Conservation (phyloP, 2,797 vertebrate species). For the Tangara arthus region DNA sequence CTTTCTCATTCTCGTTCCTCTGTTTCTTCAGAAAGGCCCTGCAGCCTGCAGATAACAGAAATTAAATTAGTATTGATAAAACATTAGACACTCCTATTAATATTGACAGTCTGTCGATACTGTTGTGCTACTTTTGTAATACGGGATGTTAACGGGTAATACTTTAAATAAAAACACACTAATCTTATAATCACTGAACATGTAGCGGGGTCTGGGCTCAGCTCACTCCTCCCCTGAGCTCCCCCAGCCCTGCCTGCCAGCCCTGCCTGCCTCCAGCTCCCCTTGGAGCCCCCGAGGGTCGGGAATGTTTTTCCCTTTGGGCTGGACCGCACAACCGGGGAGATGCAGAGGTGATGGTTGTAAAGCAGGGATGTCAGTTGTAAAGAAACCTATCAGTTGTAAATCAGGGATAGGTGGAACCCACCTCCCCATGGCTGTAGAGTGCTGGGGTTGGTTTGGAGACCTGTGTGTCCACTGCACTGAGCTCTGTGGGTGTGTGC, state of each 20-base stretch:
- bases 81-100: conserved; percentile 73
- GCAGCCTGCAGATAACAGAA: conserved; percentile 67
- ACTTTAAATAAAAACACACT: conserved; percentile 66
- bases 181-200: conserved; percentile 57
- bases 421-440: accelerated
- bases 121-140: conserved; percentile 68
- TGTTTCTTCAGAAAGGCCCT: conserved; percentile 60
- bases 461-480: accelerated
- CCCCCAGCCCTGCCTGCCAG: neutral
- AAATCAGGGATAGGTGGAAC: neutral
- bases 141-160: conserved; percentile 64
- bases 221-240: neutral
- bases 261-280: neutral
- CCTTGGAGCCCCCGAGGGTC: accelerated
- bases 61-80: conserved; percentile 75
- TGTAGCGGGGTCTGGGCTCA: neutral
- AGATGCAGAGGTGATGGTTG: neutral
- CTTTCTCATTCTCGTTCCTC: conserved; percentile 43
- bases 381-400: neutral
- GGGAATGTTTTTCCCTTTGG: neutral
- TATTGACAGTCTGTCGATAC: conserved; percentile 70
- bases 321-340: accelerated
- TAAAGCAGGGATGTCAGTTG: neutral
- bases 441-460: neutral
- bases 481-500: neutral